These are phyloP conservation scores for Chaetodon auriga DNA, from an alignment of 2,113 vertebrate species.

Conservation along the genomic window DNA sequence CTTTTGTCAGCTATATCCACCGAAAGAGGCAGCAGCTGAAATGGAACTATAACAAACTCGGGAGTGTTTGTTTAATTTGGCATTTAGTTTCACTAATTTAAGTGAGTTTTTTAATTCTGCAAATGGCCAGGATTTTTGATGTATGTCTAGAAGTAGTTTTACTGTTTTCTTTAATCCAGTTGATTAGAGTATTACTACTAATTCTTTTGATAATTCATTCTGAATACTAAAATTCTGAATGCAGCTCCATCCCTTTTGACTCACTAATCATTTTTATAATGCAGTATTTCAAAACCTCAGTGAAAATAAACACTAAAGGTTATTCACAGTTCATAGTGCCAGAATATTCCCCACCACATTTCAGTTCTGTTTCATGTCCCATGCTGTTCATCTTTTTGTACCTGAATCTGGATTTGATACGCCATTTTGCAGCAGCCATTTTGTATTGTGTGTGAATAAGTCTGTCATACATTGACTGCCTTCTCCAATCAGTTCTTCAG, in stretches of 20 bases:
- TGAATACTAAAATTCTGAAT: background rate
- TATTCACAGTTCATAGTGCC: background rate
- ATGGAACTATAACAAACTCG: conserved; percentile 3
- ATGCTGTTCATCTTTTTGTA: background rate
- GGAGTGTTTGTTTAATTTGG: background rate
- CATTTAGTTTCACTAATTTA: background rate
- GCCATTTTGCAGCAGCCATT: conserved; percentile 31
- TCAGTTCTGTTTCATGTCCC: background rate
- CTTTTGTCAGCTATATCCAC: background rate
- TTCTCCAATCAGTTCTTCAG: conserved; percentile 34
- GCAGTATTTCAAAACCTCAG: background rate
- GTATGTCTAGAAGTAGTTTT: background rate
- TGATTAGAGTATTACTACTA: background rate
- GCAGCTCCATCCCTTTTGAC: background rate
- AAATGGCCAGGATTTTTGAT: background rate
- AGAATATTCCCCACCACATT: background rate
- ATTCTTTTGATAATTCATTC: background rate
- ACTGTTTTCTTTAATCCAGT: background rate
- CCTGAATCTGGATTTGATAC: conserved; percentile 5
- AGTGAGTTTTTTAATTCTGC: background rate
- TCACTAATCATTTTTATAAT: background rate
- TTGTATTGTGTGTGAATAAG: conserved; percentile 34
- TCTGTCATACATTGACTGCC: conserved; percentile 21
- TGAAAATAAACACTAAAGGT: background rate
- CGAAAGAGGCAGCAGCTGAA: background rate